These are phyloP conservation scores for Reinhardtius hippoglossoides DNA, from an alignment of 2,113 vertebrate species.

Conservation along the genomic window DNA sequence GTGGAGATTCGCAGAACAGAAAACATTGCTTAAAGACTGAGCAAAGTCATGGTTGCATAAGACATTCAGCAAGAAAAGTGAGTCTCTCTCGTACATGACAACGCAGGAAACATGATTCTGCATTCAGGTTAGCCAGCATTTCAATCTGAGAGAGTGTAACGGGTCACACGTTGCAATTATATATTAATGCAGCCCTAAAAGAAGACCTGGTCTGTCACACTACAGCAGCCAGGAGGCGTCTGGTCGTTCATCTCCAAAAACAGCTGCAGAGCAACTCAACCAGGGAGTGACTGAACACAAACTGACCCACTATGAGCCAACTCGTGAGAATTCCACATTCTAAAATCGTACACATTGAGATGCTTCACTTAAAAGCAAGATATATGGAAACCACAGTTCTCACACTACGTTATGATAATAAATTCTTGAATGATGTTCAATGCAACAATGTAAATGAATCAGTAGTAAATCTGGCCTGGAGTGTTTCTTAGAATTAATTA, in stretches of 20 bases:
- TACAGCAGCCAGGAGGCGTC: neutral
- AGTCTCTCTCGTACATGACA: neutral
- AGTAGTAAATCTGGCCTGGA: too few species aligned
- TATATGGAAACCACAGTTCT: too few species aligned
- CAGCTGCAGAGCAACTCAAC: neutral
- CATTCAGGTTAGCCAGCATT: neutral
- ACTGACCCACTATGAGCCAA: neutral
- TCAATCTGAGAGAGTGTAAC: neutral
- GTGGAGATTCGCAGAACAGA: neutral
- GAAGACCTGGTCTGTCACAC: neutral
- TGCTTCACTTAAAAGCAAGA: too few species aligned
- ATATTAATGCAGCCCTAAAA: neutral
- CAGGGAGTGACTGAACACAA: neutral
- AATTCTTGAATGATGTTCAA: too few species aligned
- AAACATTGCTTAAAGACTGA: neutral
- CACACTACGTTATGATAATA: too few species aligned
- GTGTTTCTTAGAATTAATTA: too few species aligned
- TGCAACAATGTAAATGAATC: too few species aligned
- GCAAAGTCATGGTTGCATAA: neutral
- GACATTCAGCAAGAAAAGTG: neutral
- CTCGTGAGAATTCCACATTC: neutral
- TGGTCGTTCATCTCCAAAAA: neutral
- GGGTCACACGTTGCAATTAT: neutral
- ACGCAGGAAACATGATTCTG: neutral
- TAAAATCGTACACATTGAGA: too few species aligned